Evolutionary conservation across 2,797 vertebrate genomes (phyloP), one percentile per base, ranked within the genome.

Genomic region (Leptodactylus fallax): DNA sequence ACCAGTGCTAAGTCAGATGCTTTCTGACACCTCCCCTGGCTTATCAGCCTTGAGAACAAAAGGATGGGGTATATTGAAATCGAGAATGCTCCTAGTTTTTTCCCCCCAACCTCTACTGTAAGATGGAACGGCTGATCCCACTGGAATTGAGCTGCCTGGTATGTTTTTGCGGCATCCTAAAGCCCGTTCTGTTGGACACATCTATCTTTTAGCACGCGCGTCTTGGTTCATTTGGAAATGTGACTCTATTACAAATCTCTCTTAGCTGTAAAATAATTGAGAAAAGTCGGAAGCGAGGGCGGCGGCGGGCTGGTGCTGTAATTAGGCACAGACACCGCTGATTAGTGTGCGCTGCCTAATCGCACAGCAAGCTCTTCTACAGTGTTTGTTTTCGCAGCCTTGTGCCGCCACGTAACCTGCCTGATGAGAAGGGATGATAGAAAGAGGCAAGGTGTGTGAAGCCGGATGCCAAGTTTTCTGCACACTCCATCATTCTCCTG

Each of bases 201-300:
- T 63, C 65, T 63, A 82, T 51, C 65, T 79, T 74, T 17, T 19
- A 61, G 8, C 45, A 19, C 55, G 17, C 17, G 7, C 11, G 19
- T 63, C 12, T 16, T 25, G 36, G 80, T 88, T 85, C 60, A 88
- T 88, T 85, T 81, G 87, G 45, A 85, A 74, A 67, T 85, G 67
- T 81, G 80, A 74, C 81, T 72, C 81, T 10, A 21, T 84, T 88
- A 85, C 87, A 85, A 88, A 88, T 84, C 81, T 79, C 81, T 84
- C 45, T 88, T 79, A 84, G 81, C 74, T 60, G 61, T 79, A 80
- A 71, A 84, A 72, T 88, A 88, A 88, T 85, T 85, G 87, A 88
- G 76, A 58, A 88, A 36, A 63, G 25, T 27, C 23, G 72, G 51
- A 74, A 63, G 76, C 4, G 65, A 36, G 74, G 67, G 53, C 6